Conservation (phyloP, 2,113 vertebrate species). For the Xiphophorus maculatus region DNA sequence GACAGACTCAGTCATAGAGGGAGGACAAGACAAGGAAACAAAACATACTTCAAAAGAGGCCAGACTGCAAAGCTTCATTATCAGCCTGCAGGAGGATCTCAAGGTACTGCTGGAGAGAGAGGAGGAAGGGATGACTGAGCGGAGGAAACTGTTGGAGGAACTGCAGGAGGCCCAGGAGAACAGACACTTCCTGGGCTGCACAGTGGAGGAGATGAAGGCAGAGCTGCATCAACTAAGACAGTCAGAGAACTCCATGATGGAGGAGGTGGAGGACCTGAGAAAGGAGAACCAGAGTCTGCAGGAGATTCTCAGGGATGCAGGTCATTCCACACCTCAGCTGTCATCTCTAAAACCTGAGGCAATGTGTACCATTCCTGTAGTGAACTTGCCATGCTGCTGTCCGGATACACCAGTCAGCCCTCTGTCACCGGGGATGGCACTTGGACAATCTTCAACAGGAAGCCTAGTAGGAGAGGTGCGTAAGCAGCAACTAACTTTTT, state of each 20-base stretch:
- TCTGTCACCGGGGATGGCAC: background rate
- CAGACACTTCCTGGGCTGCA: conserved; percentile 69
- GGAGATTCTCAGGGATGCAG: conserved; percentile 36
- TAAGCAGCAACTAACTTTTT: background rate
- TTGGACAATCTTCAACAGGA: conserved; percentile 1
- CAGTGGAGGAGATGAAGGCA: conserved; percentile 78
- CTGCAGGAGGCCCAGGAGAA: conserved; percentile 75
- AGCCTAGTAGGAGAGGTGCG: conserved; percentile 45
- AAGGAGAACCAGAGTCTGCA: conserved; percentile 76
- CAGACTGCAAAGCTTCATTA: conserved; percentile 59
- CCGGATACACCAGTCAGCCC: background rate
- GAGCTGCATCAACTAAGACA: conserved; percentile 69
- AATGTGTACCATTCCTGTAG: background rate
- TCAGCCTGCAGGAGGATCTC: conserved; percentile 72
- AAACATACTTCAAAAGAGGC: conserved; percentile 44
- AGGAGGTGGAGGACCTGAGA: conserved; percentile 76
- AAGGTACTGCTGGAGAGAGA: conserved; percentile 73
- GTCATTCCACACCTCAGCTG: conserved; percentile 35
- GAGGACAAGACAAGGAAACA: conserved; percentile 21
- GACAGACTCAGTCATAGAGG: conserved; percentile 10
- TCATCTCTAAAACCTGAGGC: conserved; percentile 9
- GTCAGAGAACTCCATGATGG: conserved; percentile 73
- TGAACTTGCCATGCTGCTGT: background rate
- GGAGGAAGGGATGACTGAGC: conserved; percentile 63
- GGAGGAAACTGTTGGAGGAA: conserved; percentile 59